A percentile compares a stretch with the other conserved stretches of the same genome.
phyloP scores from a whole-genome alignment of 2,797 vertebrate species.

The Odontamblyopus rebecca region DNA sequence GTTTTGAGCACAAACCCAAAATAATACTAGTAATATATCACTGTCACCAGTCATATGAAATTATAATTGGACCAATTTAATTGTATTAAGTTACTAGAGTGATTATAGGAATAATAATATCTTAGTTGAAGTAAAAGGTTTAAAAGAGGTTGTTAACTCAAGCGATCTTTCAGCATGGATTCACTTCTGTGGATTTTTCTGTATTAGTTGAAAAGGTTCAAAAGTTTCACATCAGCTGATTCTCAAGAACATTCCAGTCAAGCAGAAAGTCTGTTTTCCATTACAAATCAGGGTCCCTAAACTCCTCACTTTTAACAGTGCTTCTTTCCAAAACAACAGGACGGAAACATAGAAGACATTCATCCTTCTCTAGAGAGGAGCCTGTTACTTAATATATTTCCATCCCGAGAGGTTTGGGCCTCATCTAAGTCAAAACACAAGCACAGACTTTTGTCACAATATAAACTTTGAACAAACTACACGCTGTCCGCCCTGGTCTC shows the following conservation, averaged over 20 bases:
- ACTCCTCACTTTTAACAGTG: conserved; percentile 36
- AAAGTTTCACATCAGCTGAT: conserved; percentile 36
- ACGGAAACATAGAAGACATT: conserved; percentile 35
- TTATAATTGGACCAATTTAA: neutral
- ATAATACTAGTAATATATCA: neutral
- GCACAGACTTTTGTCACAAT: conserved; percentile 10
- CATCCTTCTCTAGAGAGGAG: conserved; percentile 48
- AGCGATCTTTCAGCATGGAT: neutral
- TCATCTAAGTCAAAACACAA: conserved; percentile 26
- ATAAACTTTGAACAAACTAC: conserved; percentile 8
- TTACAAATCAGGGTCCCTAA: conserved; percentile 37
- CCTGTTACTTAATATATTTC: conserved; percentile 56
- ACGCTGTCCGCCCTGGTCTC: conserved; percentile 11
- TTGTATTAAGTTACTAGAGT: too few relatives aligned
- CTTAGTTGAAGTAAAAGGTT: neutral
- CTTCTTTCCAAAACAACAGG: conserved; percentile 54
- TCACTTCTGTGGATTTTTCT: neutral
- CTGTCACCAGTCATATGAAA: neutral
- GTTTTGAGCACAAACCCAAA: neutral
- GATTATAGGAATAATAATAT: too few relatives aligned
- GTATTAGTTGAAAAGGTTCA: conserved; percentile 12
- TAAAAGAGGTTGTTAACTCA: neutral
- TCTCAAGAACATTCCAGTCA: conserved; percentile 33
- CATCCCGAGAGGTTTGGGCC: conserved; percentile 30
- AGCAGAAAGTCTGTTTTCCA: conserved; percentile 49